These are phyloP conservation scores for Parotia lawesii DNA, from an alignment of 2,113 vertebrate genomes.

Conservation along the genomic window DNA sequence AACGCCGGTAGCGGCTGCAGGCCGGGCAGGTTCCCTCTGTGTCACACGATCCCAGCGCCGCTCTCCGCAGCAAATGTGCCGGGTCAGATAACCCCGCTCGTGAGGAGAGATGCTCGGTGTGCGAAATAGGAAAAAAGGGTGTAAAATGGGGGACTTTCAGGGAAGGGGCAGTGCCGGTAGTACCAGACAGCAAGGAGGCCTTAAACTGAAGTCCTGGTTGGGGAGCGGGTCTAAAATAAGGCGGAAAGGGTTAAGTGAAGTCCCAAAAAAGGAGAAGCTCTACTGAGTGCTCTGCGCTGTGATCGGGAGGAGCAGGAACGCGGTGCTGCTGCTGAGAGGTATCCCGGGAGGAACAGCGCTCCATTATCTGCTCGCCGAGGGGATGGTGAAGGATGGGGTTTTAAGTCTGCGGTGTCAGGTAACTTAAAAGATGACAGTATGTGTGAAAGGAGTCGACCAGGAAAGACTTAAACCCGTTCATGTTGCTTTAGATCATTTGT, in stretches of 20 bases:
- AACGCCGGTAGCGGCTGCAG: neutral
- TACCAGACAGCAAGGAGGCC: neutral
- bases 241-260: neutral
- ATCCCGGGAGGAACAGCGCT: neutral
- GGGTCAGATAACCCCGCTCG: neutral
- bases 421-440: neutral
- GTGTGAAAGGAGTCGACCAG: neutral
- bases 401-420: neutral
- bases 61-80: neutral
- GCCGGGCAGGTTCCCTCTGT: neutral
- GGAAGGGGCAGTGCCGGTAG: neutral
- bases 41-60: neutral
- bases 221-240: neutral
- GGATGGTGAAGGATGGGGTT: fast-evolving
- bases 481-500: neutral
- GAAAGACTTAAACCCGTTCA: neutral
- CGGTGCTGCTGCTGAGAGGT: neutral
- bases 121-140: no score
- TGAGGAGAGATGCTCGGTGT: neutral
- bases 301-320: neutral
- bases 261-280: neutral
- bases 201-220: neutral
- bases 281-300: neutral
- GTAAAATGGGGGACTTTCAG: neutral
- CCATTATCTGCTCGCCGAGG: fast-evolving